phyloP scores from a whole-genome alignment of 2,113 vertebrate species.

The Cepphus grylle region DNA sequence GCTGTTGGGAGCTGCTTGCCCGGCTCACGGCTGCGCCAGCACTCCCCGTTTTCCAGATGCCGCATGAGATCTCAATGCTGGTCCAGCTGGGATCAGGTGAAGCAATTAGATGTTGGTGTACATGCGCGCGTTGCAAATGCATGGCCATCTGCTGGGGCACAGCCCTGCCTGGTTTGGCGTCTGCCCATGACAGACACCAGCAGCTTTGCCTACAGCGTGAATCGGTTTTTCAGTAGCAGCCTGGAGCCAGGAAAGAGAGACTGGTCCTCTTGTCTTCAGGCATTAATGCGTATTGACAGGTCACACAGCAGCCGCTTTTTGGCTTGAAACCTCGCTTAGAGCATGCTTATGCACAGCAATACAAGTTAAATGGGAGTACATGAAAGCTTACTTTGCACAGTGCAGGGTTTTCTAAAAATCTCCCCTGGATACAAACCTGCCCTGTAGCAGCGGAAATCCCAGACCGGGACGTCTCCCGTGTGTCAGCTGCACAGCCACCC shows the following conservation, averaged over 20 bases:
- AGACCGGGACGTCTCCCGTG: fast-evolving
- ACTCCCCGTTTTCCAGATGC: neutral
- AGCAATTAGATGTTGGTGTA: neutral
- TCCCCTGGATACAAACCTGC: neutral
- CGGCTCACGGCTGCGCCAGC: fast-evolving
- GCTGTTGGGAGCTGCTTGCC: neutral
- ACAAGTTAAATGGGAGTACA: neutral
- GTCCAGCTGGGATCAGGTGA: too few relatives aligned
- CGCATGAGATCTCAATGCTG: fast-evolving
- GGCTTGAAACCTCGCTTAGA: neutral
- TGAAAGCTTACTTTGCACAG: neutral
- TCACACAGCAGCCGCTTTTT: neutral
- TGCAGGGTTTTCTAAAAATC: neutral
- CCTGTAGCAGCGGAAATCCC: neutral
- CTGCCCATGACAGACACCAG: neutral
- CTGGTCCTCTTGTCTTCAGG: neutral
- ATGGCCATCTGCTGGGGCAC: neutral
- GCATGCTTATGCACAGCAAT: neutral
- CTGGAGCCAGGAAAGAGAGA: neutral
- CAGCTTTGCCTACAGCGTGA: too few relatives aligned
- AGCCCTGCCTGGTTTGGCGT: neutral
- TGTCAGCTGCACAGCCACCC: neutral
- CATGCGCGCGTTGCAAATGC: fast-evolving
- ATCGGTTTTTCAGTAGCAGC: too few relatives aligned
- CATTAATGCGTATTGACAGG: too few relatives aligned